phyloP scores from a whole-genome alignment of 2,888 invertebrate species.

The Phrixothrix hirtus region DNA sequence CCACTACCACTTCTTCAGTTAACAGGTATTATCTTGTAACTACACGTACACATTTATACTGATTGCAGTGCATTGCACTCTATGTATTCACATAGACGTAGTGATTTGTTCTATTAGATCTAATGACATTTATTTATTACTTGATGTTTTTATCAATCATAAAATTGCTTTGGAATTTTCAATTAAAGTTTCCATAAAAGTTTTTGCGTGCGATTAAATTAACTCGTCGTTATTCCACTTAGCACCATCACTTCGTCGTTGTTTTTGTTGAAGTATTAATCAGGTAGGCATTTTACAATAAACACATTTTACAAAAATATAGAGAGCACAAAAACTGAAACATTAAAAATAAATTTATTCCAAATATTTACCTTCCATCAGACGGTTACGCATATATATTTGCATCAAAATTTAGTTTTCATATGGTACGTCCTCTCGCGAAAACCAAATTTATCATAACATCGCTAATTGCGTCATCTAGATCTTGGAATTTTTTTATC shows the following conservation, averaged over 20 bases:
- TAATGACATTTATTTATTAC: conserved; percentile 10
- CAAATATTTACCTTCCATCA: too few species aligned
- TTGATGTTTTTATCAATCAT: conserved; percentile 6
- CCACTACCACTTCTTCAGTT: conserved; percentile 12
- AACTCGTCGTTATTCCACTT: conserved; percentile 1
- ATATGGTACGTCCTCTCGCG: too few species aligned
- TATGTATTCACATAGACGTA: conserved; percentile 2
- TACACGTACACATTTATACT: conserved; percentile 3
- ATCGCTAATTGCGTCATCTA: too few species aligned
- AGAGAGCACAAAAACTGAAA: too few species aligned
- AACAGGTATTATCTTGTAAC: background rate
- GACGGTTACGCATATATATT: too few species aligned
- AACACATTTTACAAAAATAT: too few species aligned
- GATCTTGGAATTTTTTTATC: too few species aligned
- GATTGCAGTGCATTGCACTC: conserved; percentile 18
- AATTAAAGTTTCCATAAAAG: conserved; percentile 8
- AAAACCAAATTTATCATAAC: too few species aligned
- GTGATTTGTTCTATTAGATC: conserved; percentile 9
- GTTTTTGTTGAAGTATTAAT: too few species aligned
- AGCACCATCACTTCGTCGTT: too few species aligned
- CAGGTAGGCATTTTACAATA: background rate
- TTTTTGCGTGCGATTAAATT: conserved; percentile 5
- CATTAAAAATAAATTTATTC: too few species aligned
- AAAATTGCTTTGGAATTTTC: conserved; percentile 15
- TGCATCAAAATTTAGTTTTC: too few species aligned